phyloP scores from a whole-genome alignment of 2,797 vertebrate genomes.

The Hippocampus kuda region DNA sequence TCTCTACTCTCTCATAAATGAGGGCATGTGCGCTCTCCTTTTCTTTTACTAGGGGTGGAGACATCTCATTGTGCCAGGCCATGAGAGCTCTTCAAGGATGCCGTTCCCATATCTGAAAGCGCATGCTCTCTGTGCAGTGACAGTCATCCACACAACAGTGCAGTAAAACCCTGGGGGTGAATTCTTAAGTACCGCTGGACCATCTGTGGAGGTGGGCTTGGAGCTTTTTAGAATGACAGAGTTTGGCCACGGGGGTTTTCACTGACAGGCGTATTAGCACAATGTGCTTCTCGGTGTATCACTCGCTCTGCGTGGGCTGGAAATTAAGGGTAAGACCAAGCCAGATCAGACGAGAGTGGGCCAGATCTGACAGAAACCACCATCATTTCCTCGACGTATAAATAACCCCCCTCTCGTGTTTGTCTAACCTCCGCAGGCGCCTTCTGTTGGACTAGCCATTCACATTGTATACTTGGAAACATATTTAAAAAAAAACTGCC shows the following conservation, averaged over 20 bases:
- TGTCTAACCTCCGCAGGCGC: slow-evolving; percentile 80
- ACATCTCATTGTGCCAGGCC: slow-evolving; percentile 58
- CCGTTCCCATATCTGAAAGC: slow-evolving; percentile 69
- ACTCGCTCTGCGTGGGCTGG: slow-evolving; percentile 42
- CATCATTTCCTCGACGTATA: slow-evolving; percentile 83
- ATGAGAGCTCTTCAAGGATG: slow-evolving; percentile 65
- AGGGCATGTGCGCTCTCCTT: slow-evolving; percentile 48
- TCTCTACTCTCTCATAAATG: slow-evolving; percentile 47
- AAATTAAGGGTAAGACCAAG: slow-evolving; percentile 53
- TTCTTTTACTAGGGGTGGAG: slow-evolving; percentile 55
- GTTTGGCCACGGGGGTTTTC: slow-evolving; percentile 59
- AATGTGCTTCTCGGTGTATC: slow-evolving; percentile 39
- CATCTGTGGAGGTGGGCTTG: slow-evolving; percentile 65
- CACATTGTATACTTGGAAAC: slow-evolving; percentile 60
- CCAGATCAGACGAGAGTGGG: slow-evolving; percentile 46
- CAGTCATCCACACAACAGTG: slow-evolving; percentile 69
- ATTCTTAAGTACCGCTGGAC: slow-evolving; percentile 66
- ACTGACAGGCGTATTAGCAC: slow-evolving; percentile 51
- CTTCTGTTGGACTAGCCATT: slow-evolving; percentile 70
- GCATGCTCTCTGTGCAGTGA: slow-evolving; percentile 67
- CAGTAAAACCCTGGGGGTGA: slow-evolving; percentile 70
- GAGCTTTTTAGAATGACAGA: slow-evolving; percentile 52
- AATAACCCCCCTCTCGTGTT: slow-evolving; percentile 83
- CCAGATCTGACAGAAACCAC: slow-evolving; percentile 74
- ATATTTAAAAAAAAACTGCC: slow-evolving; percentile 53